Evolutionary conservation across 2,888 invertebrate species (phyloP).

Genomic region (Pachliopta kotzebuea): DNA sequence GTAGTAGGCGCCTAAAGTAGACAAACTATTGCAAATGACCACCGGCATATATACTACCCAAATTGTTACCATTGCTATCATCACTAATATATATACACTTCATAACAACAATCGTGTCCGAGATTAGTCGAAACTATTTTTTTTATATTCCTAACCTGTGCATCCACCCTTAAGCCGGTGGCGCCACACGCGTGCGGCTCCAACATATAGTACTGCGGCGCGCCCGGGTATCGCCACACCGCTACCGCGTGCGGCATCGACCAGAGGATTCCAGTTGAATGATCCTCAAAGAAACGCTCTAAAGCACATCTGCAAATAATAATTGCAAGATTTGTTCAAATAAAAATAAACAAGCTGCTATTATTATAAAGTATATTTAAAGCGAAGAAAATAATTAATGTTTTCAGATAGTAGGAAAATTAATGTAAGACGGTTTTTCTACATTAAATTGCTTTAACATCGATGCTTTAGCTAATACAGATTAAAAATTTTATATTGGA

Average conservation of each 20-base stretch:
- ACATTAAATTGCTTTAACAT: too few species aligned
- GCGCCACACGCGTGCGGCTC: conserved; percentile 70
- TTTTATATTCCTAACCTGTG: conserved; percentile 43
- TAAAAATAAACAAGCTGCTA: too few species aligned
- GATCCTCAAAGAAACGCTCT: conserved; percentile 79
- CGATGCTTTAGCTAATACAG: too few species aligned
- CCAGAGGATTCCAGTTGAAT: conserved; percentile 80
- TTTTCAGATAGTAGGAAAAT: too few species aligned
- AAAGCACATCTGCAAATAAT: conserved; percentile 53
- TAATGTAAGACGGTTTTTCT: too few species aligned
- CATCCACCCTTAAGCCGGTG: conserved; percentile 59
- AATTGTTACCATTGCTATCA: too few species aligned
- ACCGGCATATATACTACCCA: too few species aligned
- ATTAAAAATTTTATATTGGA: too few species aligned
- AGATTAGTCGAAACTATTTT: not conserved
- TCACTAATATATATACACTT: not conserved
- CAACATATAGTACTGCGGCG: conserved; percentile 65
- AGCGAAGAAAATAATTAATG: too few species aligned
- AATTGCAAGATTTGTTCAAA: not conserved
- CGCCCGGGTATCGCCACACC: conserved; percentile 55
- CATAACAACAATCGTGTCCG: not conserved
- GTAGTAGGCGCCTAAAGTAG: too few species aligned
- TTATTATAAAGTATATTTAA: too few species aligned
- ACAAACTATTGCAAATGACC: too few species aligned
- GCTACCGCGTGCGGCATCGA: conserved; percentile 62